Percentiles rank a stretch among this genome's conserved stretches.
Evolutionary conservation across 2,113 vertebrate species (phyloP).

Genomic region (Trinectes maculatus): DNA sequence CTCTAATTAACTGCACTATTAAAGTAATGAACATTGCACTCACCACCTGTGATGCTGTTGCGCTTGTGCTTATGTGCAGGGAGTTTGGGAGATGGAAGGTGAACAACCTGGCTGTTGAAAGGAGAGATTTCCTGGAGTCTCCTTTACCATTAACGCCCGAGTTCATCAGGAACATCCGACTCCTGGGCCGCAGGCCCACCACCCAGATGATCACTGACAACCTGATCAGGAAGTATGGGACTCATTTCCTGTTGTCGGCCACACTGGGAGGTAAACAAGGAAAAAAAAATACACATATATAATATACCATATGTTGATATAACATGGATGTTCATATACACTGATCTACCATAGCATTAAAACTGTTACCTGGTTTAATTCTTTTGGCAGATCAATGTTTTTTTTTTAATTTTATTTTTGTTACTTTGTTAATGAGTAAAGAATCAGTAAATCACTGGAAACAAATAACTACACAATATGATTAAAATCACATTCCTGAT

Average conservation of each 20-base stretch:
- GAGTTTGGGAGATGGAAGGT: conserved; percentile 99
- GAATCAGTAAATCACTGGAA: too few relatives aligned
- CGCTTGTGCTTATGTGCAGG: conserved; percentile 82
- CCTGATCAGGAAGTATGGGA: conserved; percentile 98
- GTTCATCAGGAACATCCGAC: conserved; percentile 94
- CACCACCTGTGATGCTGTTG: neutral
- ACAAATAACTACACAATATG: too few relatives aligned
- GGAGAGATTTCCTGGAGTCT: conserved; percentile 93
- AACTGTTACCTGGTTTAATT: too few relatives aligned
- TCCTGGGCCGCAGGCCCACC: conserved; percentile 92
- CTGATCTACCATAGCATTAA: too few relatives aligned
- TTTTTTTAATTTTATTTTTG: too few relatives aligned
- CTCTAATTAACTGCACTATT: conserved; percentile 17
- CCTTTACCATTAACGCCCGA: conserved; percentile 93
- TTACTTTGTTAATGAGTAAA: too few relatives aligned
- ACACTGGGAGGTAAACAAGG: conserved; percentile 92
- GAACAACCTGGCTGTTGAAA: conserved; percentile 94
- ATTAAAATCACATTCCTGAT: too few relatives aligned
- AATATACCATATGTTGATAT: too few relatives aligned
- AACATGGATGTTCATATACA: too few relatives aligned
- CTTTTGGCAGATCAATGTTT: too few relatives aligned
- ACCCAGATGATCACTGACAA: conserved; percentile 95
- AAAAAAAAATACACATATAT: neutral
- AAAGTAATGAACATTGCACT: conserved; percentile 10
- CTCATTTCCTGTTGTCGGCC: conserved; percentile 94